Conservation (phyloP, 1,140 invertebrate genomes). For the Manduca sexta region DNA sequence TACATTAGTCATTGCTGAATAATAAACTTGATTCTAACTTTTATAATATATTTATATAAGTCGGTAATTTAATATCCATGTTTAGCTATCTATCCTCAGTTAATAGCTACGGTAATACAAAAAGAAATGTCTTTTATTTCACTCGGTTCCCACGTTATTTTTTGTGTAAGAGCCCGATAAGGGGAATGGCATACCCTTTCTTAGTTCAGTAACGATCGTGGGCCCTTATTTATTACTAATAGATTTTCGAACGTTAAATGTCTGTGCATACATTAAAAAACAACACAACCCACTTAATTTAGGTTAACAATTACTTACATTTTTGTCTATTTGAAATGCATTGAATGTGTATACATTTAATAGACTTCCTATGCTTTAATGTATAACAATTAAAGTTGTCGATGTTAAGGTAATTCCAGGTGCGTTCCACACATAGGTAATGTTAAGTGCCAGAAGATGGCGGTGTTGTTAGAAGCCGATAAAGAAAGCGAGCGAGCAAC, state of each 20-base stretch:
- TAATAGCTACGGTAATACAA: slow-evolving; percentile 48
- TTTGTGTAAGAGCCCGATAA: slow-evolving; percentile 58
- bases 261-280: slow-evolving; percentile 48
- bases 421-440: too few relatives aligned
- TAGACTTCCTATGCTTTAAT: too few relatives aligned
- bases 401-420: too few relatives aligned
- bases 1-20: background rate
- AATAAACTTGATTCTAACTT: background rate
- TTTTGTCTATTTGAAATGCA: background rate
- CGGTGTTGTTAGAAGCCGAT: background rate
- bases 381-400: too few relatives aligned
- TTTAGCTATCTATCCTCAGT: slow-evolving; percentile 12
- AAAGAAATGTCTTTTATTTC: slow-evolving; percentile 61
- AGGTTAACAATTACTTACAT: slow-evolving; percentile 27
- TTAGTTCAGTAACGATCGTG: slow-evolving; percentile 56
- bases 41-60: background rate
- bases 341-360: too few relatives aligned
- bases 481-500: background rate
- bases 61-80: slow-evolving; percentile 5
- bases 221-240: slow-evolving; percentile 68
- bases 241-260: slow-evolving; percentile 57
- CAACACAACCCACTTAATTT: slow-evolving; percentile 38
- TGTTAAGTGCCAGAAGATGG: too few relatives aligned
- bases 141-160: slow-evolving; percentile 67
- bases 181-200: slow-evolving; percentile 66